Conservation (phyloP, 2,113 vertebrate species). For the Eolophus roseicapilla region DNA sequence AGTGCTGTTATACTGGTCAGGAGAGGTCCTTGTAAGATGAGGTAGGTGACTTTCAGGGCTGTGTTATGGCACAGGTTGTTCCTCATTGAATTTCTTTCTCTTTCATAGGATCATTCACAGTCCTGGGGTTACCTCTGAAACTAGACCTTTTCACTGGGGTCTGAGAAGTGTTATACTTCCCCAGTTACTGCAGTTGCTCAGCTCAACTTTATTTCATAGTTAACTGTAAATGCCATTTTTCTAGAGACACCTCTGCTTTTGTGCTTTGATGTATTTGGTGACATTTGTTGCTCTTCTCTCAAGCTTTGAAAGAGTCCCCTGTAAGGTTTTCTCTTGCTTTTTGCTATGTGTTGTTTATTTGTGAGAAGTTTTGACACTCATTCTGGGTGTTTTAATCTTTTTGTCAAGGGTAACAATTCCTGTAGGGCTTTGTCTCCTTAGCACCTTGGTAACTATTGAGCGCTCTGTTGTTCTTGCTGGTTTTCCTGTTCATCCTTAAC, state of each 20-base stretch:
- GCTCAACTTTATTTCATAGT: not conserved
- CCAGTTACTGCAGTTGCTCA: not conserved
- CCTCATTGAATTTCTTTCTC: not conserved
- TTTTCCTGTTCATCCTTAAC: not conserved
- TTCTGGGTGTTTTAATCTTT: not conserved
- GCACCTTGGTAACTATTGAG: not conserved
- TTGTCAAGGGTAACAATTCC: constrained; percentile 5
- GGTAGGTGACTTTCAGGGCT: not conserved
- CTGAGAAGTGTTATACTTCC: not conserved
- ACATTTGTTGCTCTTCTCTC: not conserved
- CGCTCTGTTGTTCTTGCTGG: not conserved
- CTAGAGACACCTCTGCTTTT: not conserved
- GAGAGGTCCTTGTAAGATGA: not conserved
- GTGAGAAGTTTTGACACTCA: not conserved
- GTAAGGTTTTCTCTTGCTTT: not conserved
- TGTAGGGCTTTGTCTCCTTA: not conserved
- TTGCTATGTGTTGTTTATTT: not conserved
- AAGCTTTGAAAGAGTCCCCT: not conserved
- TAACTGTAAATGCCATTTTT: not conserved
- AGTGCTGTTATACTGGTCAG: not conserved
- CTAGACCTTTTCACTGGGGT: not conserved
- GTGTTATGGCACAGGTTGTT: not conserved
- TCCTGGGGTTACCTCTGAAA: not conserved
- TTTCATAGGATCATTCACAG: not conserved
- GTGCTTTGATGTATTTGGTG: not conserved